Evolutionary conservation across 1,140 invertebrate genomes (phyloP).

Genomic region (Zophobas atratus): DNA sequence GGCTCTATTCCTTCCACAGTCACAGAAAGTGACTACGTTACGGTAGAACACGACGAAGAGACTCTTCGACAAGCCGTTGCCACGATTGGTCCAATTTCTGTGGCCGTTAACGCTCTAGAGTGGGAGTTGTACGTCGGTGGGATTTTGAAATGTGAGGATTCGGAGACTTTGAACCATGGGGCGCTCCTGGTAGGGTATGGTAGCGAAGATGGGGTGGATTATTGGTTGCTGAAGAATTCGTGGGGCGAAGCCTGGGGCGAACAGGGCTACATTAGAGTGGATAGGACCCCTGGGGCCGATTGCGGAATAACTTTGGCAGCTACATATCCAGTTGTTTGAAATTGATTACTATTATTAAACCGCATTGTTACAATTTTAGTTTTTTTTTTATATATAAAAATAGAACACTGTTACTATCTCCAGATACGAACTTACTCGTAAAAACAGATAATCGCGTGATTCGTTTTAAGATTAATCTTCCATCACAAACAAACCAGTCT

Average conservation of each 20-base stretch:
- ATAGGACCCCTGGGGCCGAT: constrained; percentile 75
- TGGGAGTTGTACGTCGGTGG: constrained; percentile 21
- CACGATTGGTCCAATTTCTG: constrained; percentile 74
- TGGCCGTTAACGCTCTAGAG: constrained; percentile 18
- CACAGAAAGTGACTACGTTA: constrained; percentile 69
- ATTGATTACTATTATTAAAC: too few relatives aligned
- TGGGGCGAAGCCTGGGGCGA: constrained; percentile 75
- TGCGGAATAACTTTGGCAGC: constrained; percentile 78
- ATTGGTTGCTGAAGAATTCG: constrained; percentile 69
- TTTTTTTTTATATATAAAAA: too few relatives aligned
- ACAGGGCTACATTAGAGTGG: constrained; percentile 76
- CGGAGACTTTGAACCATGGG: constrained; percentile 76
- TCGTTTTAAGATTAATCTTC: too few relatives aligned
- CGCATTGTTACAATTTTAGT: too few relatives aligned
- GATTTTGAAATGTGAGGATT: constrained; percentile 75
- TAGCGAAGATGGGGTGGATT: constrained; percentile 63
- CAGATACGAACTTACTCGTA: too few relatives aligned
- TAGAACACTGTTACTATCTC: too few relatives aligned
- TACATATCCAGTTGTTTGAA: constrained; percentile 65
- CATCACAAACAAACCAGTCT: too few relatives aligned
- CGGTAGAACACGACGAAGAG: constrained; percentile 76
- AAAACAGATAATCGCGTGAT: too few relatives aligned
- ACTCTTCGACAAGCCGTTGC: constrained; percentile 80
- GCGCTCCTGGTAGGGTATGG: constrained; percentile 80
- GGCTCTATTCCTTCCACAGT: constrained; percentile 1